Percentiles rank a stretch among this genome's conserved stretches.
phyloP scores from a whole-genome alignment of 2,888 invertebrate genomes.

The Stenotaenia linearis region DNA sequence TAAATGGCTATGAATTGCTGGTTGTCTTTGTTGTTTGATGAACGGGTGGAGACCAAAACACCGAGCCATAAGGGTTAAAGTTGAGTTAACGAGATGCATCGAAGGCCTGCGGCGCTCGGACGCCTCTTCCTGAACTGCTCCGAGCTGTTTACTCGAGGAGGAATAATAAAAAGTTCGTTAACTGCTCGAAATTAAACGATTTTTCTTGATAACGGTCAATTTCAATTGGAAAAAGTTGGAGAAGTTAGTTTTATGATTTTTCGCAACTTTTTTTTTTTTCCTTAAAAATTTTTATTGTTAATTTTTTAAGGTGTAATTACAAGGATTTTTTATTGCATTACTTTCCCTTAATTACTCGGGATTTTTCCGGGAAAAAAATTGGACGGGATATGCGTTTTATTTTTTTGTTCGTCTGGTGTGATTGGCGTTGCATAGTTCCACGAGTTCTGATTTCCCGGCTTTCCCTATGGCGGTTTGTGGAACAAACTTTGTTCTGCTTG shows the following conservation, averaged over 20 bases:
- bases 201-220: not conserved
- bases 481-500: not conserved
- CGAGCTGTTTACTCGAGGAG: not conserved
- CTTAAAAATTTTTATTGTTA: not conserved
- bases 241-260: too few relatives aligned
- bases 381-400: not conserved
- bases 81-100: not conserved
- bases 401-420: not conserved
- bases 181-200: not conserved
- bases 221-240: too few relatives aligned
- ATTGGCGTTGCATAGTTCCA: not conserved
- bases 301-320: too few relatives aligned
- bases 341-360: too few relatives aligned
- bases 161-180: constrained; percentile 6
- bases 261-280: too few relatives aligned
- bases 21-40: not conserved
- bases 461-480: not conserved
- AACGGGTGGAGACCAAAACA: not conserved
- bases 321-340: too few relatives aligned
- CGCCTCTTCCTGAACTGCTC: not conserved
- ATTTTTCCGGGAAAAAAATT: not conserved
- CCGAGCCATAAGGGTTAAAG: not conserved
- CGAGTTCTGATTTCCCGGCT: too few relatives aligned
- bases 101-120: not conserved
- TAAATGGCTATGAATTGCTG: constrained; percentile 4